phyloP scores from a whole-genome alignment of 2,888 invertebrate species.

The Alloscopus bannaensis region DNA sequence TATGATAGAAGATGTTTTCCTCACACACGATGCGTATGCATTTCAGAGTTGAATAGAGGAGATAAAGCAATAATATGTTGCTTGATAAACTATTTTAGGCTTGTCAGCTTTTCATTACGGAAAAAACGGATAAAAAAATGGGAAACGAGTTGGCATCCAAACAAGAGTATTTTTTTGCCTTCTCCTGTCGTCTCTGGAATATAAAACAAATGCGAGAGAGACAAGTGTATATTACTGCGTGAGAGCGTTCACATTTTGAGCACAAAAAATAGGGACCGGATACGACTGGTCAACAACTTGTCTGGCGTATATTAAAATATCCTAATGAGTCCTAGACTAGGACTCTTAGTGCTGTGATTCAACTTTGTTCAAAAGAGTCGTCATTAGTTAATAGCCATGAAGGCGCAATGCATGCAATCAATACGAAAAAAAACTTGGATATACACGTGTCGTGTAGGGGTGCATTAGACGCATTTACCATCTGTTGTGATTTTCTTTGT shows the following conservation, averaged over 20 bases:
- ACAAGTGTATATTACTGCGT: no score
- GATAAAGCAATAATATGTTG: constrained; percentile 41
- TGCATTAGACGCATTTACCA: constrained; percentile 25
- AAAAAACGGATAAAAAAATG: constrained; percentile 2
- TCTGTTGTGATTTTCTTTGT: constrained; percentile 37
- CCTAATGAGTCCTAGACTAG: constrained; percentile 14
- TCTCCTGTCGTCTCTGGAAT: not conserved
- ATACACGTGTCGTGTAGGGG: no score
- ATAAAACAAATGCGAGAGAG: no score
- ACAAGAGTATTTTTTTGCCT: not conserved
- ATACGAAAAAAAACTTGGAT: no score
- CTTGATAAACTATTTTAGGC: constrained; percentile 39
- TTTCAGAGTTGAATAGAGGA: no score
- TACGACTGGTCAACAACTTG: constrained; percentile 37
- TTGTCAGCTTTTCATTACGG: constrained; percentile 42
- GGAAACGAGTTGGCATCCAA: constrained; percentile 17
- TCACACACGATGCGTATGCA: no score
- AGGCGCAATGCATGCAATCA: no score
- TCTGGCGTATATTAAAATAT: no score
- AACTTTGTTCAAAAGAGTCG: no score
- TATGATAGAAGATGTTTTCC: no score
- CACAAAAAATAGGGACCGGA: constrained; percentile 19
- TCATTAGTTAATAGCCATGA: no score
- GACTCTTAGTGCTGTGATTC: no score
- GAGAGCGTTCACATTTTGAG: not conserved